Percentiles rank a stretch among this genome's conserved stretches.
Conservation (phyloP, 2,888 invertebrate species). For the Alloplasta piceator region DNA sequence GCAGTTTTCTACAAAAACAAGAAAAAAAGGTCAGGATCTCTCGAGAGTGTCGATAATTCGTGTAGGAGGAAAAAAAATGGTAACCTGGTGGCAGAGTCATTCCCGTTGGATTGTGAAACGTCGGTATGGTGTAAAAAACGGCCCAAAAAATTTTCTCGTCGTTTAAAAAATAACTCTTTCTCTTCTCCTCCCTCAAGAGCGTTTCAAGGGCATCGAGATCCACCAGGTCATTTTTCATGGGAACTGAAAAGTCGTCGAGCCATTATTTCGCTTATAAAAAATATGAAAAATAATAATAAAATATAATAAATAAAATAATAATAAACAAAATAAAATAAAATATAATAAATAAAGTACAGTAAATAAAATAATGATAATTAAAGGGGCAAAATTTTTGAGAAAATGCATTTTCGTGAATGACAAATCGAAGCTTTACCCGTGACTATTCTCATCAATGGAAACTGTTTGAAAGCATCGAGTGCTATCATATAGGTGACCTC, state of each 20-base stretch:
- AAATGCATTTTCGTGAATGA: not conserved
- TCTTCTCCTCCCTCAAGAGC: conserved; percentile 80
- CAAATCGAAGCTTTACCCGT: conserved; percentile 78
- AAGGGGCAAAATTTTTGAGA: not conserved
- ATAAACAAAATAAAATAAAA: too few species aligned
- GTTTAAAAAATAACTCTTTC: conserved; percentile 71
- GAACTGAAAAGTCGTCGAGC: conserved; percentile 79
- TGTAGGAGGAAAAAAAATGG: conserved; percentile 24
- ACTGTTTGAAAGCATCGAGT: conserved; percentile 85
- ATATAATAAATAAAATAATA: too few species aligned
- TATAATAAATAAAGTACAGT: too few species aligned
- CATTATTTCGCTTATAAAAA: not conserved
- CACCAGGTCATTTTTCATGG: conserved; percentile 85
- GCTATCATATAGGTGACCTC: conserved; percentile 88
- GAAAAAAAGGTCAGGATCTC: not conserved
- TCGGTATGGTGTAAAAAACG: conserved; percentile 86
- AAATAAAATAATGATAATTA: not conserved
- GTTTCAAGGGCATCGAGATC: conserved; percentile 84
- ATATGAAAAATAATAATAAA: not conserved
- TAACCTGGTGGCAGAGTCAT: conserved; percentile 83
- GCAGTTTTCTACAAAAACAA: conserved; percentile 78
- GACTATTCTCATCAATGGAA: conserved; percentile 84
- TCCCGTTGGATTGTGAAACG: conserved; percentile 87
- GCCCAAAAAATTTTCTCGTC: conserved; percentile 84
- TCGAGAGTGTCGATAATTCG: not conserved